phyloP scores from a whole-genome alignment of 2,888 invertebrate genomes.

The Alviniconcha strummeri region DNA sequence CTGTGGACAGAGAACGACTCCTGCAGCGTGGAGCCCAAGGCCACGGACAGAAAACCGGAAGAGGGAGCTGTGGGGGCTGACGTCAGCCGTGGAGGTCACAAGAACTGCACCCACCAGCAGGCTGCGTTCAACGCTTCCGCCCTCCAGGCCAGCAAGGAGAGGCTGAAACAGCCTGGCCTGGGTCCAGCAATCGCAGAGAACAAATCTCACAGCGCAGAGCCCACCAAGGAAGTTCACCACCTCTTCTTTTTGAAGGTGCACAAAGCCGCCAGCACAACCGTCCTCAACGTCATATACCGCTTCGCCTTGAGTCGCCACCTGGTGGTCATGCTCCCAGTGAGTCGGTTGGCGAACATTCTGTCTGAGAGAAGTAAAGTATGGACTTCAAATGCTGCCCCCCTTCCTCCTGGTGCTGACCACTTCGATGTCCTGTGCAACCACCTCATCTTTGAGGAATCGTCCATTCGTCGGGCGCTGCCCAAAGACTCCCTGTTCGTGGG shows the following conservation, averaged over 20 bases:
- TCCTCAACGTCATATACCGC: conserved; percentile 37
- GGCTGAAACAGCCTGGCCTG: too few species aligned
- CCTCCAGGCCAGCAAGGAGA: not conserved
- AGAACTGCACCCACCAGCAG: not conserved
- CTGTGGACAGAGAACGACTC: too few species aligned
- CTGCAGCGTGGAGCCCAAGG: too few species aligned
- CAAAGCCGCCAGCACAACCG: conserved; percentile 40
- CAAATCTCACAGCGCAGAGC: not conserved
- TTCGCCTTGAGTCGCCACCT: conserved; percentile 29
- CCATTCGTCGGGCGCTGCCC: conserved; percentile 46
- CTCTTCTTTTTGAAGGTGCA: conserved; percentile 40
- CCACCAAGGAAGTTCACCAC: conserved; percentile 7
- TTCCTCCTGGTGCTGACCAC: not conserved
- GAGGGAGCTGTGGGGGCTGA: too few species aligned
- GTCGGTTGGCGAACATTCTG: conserved; percentile 1
- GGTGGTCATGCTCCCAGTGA: conserved; percentile 31
- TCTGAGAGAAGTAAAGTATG: not conserved
- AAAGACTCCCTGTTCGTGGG: conserved; percentile 47
- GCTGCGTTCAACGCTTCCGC: not conserved
- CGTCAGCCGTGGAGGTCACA: not conserved
- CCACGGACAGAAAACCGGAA: too few species aligned
- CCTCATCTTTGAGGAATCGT: conserved; percentile 40
- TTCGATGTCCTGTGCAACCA: conserved; percentile 57
- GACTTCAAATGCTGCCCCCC: not conserved
- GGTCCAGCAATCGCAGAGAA: too few species aligned